Conservation (phyloP, 1,140 invertebrate species). For the Macrobrachium nipponense region DNA sequence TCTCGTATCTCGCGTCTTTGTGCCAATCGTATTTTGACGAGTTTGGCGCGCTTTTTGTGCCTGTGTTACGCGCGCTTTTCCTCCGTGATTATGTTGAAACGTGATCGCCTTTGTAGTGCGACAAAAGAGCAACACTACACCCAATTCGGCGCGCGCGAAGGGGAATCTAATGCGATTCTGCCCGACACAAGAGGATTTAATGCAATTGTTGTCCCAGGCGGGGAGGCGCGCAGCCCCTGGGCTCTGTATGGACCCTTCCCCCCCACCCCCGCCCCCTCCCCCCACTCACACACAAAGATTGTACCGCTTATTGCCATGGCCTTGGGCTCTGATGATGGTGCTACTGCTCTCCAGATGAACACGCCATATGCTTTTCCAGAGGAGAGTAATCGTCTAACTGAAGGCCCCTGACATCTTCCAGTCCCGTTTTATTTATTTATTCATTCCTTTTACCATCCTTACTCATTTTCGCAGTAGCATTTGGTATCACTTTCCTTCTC, state of each 20-base stretch:
- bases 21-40: slow-evolving; percentile 57
- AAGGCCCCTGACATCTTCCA: no score
- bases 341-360: no score
- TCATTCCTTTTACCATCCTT: no score
- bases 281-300: slow-evolving; percentile 34
- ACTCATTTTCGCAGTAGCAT: no score
- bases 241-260: neutral
- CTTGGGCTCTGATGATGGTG: neutral
- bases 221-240: slow-evolving; percentile 51
- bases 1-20: slow-evolving; percentile 30
- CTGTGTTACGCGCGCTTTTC: slow-evolving; percentile 59
- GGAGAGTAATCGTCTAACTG: no score
- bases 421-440: no score
- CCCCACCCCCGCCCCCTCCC: no score
- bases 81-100: slow-evolving; percentile 60
- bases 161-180: slow-evolving; percentile 61
- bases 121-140: slow-evolving; percentile 62
- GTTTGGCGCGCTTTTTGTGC: slow-evolving; percentile 41
- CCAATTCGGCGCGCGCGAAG: slow-evolving; percentile 61
- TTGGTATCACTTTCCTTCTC: no score
- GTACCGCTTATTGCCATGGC: slow-evolving; percentile 52
- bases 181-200: slow-evolving; percentile 61
- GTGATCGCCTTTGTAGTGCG: slow-evolving; percentile 61
- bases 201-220: slow-evolving; percentile 60
- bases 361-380: no score